phyloP scores from a whole-genome alignment of 2,888 invertebrate genomes.

The Ceraclea dissimilis region DNA sequence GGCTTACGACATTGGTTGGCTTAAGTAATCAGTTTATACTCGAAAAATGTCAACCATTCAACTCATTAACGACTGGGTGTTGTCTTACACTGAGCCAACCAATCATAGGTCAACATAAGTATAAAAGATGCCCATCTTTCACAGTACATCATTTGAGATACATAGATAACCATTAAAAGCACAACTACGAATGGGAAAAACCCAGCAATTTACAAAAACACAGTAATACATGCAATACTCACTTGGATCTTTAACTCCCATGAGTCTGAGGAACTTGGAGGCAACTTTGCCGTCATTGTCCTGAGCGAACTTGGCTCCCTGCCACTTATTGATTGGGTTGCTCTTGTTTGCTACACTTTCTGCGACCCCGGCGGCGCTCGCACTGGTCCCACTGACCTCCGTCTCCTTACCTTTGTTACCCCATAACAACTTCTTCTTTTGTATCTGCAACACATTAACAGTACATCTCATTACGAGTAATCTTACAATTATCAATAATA shows the following conservation, averaged over 20 bases:
- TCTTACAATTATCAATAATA: too few relatives aligned
- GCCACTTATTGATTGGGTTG: slow-evolving; percentile 55
- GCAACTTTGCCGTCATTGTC: slow-evolving; percentile 89
- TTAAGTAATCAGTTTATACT: too few relatives aligned
- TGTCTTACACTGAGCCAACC: too few relatives aligned
- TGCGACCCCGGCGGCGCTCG: slow-evolving; percentile 38
- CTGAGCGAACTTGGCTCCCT: slow-evolving; percentile 78
- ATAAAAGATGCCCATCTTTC: too few relatives aligned
- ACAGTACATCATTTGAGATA: too few relatives aligned
- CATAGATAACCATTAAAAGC: too few relatives aligned
- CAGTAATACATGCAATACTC: slow-evolving; percentile 4
- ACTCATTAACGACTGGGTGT: too few relatives aligned
- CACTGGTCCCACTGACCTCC: slow-evolving; percentile 27
- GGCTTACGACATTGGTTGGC: too few relatives aligned
- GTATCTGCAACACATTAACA: slow-evolving; percentile 51
- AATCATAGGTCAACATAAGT: too few relatives aligned
- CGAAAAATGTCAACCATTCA: too few relatives aligned
- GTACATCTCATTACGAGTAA: too few relatives aligned
- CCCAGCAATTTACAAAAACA: neutral
- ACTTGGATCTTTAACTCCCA: slow-evolving; percentile 79
- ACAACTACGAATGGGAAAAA: too few relatives aligned
- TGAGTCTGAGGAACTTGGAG: slow-evolving; percentile 90
- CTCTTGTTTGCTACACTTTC: slow-evolving; percentile 29
- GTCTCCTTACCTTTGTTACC: slow-evolving; percentile 59
- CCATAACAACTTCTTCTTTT: slow-evolving; percentile 90